Base-by-base conservation (phyloP, 2,888 invertebrate species). In the Mythimna impura region DNA sequence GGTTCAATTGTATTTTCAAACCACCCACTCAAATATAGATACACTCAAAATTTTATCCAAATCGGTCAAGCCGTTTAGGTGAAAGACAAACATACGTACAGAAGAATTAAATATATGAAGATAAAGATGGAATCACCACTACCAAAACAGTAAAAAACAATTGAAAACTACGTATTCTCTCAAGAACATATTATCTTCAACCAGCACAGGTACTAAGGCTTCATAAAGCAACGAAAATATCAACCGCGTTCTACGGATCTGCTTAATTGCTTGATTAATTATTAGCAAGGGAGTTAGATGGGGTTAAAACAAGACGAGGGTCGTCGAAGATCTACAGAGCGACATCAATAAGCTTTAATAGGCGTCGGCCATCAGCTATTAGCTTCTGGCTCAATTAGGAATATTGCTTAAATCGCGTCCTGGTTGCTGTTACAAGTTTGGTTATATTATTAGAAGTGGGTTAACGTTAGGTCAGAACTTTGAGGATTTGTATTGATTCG, bases 271-370 rank as follows among this genome's bases (percentile, higher is more conserved):
- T 93, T 95, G 94, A 95, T 95, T 94, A 95, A 96, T 95, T 95
- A 95, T 96, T 95, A 95, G 92, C 90, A 87, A 88, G 90, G 91
- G 90, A 90, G 87, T 89, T 91, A 89, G 93, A 93, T 92, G 92
- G 94, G 95, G 95, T 95, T 94, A 91, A 92, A 93, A 91, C 89
- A 91, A 94, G 95, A 95, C 92, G 93, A 94, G 95, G 95, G 95
- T 95, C 92, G 92, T 82, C 89, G 88, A 91, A 93, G 94, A 94
- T 93, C 91, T 90, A 91, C 91, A 90, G 90, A 87, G 87, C 91
- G 94, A 94, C 95, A 94, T 95, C 96, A 94, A 95, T 95, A 95
- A 93, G 91, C 91, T 89, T 92, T 95, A 95, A 96, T 96, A 95
- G 95, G 93, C 91, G 90, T 87, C 90, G 92, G 91, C 94, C 93